Percentiles rank a stretch among this genome's conserved stretches.
phyloP scores from a whole-genome alignment of 2,797 vertebrate genomes.

The Characodon lateralis region DNA sequence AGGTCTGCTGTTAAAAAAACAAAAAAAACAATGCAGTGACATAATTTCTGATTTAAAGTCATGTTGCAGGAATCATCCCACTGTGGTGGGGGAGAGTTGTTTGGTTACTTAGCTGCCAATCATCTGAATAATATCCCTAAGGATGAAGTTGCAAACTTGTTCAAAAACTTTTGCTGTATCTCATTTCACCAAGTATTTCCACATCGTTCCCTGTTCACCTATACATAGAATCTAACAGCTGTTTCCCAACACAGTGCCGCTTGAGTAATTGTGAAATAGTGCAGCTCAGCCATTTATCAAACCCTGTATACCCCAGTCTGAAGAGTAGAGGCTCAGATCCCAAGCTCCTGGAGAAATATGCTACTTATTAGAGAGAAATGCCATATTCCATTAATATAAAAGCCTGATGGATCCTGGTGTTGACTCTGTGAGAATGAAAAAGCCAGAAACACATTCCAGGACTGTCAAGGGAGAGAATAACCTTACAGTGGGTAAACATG shows the following conservation, averaged over 20 bases:
- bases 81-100: constrained; percentile 33
- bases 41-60: constrained; percentile 43
- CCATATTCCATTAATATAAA: constrained; percentile 42
- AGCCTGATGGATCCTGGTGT: constrained; percentile 56
- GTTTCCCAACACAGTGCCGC: constrained; percentile 54
- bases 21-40: constrained; percentile 30
- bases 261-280: constrained; percentile 60
- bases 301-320: constrained; percentile 49
- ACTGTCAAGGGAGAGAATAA: constrained; percentile 50
- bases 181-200: constrained; percentile 62
- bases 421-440: constrained; percentile 42
- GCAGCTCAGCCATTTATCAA: constrained; percentile 49
- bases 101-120: constrained; percentile 45
- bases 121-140: constrained; percentile 38
- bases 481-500: constrained; percentile 32
- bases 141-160: constrained; percentile 49
- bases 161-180: constrained; percentile 47
- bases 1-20: constrained; percentile 4
- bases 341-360: constrained; percentile 48
- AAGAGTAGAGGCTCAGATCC: constrained; percentile 23
- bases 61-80: constrained; percentile 44
- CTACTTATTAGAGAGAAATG: constrained; percentile 60
- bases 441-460: constrained; percentile 57
- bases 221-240: constrained; percentile 42
- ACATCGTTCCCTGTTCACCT: constrained; percentile 56